phyloP scores from a whole-genome alignment of 2,888 invertebrate genomes.

The Abscondita cerata region DNA sequence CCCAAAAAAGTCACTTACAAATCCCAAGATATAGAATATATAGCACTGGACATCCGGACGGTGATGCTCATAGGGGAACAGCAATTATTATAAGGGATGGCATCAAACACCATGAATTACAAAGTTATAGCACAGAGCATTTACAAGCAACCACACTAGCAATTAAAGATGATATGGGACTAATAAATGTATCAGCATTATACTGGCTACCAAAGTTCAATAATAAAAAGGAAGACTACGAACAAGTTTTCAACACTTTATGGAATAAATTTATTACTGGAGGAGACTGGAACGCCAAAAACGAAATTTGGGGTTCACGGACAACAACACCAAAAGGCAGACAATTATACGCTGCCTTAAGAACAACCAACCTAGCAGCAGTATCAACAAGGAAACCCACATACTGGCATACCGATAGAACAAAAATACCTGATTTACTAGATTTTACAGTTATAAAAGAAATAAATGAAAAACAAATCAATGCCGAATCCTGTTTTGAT shows the following conservation, averaged over 20 bases:
- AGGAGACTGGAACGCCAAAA: too few relatives aligned
- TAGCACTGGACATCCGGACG: neutral
- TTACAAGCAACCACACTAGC: too few relatives aligned
- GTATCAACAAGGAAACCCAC: neutral
- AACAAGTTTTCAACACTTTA: neutral
- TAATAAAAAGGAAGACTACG: neutral
- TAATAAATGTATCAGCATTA: neutral
- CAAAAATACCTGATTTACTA: neutral
- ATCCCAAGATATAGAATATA: neutral
- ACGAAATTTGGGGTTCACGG: too few relatives aligned
- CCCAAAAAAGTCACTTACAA: neutral
- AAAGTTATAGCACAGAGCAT: too few relatives aligned
- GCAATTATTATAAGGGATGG: neutral
- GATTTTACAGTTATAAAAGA: too few relatives aligned
- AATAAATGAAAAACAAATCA: neutral
- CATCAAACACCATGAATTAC: too few relatives aligned
- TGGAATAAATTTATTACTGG: neutral
- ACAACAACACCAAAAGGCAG: neutral
- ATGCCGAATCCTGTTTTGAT: neutral
- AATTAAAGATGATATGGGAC: neutral
- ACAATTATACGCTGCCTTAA: neutral
- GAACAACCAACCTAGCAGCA: neutral
- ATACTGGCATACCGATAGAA: neutral
- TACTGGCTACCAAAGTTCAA: neutral
- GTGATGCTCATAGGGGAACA: neutral